Evolutionary conservation across 2,113 vertebrate genomes (phyloP).

Genomic region (Uria lomvia): DNA sequence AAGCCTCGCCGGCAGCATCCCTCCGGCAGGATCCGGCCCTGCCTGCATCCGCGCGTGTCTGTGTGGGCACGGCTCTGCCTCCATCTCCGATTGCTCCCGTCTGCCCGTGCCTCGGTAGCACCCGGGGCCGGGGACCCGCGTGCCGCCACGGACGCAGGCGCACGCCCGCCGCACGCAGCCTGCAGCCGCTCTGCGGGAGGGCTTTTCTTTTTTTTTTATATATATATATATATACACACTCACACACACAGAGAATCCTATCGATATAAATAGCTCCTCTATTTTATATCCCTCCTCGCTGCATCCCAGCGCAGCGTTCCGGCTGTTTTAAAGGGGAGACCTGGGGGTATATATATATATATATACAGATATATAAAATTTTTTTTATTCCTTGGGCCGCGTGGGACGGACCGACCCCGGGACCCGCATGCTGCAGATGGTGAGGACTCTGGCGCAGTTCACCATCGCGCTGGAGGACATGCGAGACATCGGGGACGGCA

Average conservation of each 20-base stretch:
- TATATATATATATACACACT: not conserved
- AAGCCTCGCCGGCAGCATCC: not conserved
- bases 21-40: not conserved
- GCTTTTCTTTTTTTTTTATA: not conserved
- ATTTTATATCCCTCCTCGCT: not conserved
- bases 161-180: not conserved
- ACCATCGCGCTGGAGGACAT: constrained; percentile 97
- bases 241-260: not conserved
- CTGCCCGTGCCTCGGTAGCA: not conserved
- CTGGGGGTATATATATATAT: not conserved
- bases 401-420: constrained; percentile 38
- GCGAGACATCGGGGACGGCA: constrained; percentile 85
- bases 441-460: constrained; percentile 96
- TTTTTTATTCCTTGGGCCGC: not conserved
- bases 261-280: not conserved
- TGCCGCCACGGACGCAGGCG: constrained; percentile 7
- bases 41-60: not conserved
- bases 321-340: not conserved
- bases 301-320: not conserved
- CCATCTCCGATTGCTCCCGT: not conserved
- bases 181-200: not conserved
- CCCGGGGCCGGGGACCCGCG: not conserved
- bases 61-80: constrained; percentile 43
- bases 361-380: not conserved
- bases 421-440: constrained; percentile 95